These are phyloP conservation scores for Varecia variegata DNA, from an alignment of 2,797 vertebrate species.

Conservation along the genomic window DNA sequence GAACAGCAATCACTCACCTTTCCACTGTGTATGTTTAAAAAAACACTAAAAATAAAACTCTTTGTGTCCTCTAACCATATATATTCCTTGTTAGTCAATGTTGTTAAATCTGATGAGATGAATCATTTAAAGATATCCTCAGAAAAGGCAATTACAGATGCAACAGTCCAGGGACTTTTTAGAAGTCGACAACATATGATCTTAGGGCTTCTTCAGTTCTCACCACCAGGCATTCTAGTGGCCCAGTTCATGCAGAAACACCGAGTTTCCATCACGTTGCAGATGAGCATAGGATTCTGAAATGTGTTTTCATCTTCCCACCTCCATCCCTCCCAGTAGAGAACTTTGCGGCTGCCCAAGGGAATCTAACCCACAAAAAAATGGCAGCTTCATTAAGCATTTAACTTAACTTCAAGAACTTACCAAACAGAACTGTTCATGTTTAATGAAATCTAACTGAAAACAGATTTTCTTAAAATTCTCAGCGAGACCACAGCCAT, in stretches of 20 bases:
- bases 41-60: not conserved
- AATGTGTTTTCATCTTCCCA: rapidly evolving
- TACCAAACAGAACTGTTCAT: not conserved
- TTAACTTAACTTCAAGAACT: not conserved
- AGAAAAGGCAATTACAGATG: not conserved
- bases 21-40: not conserved
- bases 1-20: not conserved
- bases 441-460: not conserved
- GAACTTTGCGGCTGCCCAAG: not conserved
- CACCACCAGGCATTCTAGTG: not conserved
- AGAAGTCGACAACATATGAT: not conserved
- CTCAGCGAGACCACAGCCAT: not conserved
- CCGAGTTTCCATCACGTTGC: not conserved
- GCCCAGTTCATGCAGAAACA: rapidly evolving
- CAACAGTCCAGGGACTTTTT: not conserved
- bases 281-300: rapidly evolving
- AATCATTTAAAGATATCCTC: not conserved
- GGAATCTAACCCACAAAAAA: not conserved
- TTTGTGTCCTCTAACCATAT: not conserved
- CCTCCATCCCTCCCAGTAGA: not conserved
- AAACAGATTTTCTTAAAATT: not conserved
- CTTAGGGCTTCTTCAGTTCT: not conserved
- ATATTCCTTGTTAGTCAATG: not conserved
- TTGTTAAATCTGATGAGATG: not conserved
- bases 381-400: not conserved